phyloP scores from a whole-genome alignment of 2,888 invertebrate species.

The Pollenia labialis region DNA sequence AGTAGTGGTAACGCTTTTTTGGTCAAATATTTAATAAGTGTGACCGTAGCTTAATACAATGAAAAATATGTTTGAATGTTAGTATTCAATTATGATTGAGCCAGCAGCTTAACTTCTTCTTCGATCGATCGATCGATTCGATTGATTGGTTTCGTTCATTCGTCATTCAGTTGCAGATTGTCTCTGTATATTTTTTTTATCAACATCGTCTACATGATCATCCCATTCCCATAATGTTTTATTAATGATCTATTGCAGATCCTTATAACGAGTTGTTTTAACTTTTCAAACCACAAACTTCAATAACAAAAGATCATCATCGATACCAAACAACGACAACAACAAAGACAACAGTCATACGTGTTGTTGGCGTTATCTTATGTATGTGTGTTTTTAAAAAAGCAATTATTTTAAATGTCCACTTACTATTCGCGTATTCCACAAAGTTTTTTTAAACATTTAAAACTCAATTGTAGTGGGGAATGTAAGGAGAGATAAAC shows the following conservation, averaged over 20 bases:
- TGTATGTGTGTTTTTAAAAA: constrained; percentile 57
- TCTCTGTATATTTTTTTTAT: constrained; percentile 17
- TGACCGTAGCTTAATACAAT: too few relatives aligned
- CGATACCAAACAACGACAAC: constrained; percentile 14
- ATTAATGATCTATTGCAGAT: constrained; percentile 74
- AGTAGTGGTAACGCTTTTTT: too few relatives aligned
- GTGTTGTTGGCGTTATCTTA: constrained; percentile 46
- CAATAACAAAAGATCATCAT: constrained; percentile 28
- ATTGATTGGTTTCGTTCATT: constrained; percentile 50
- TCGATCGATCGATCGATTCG: constrained; percentile 27
- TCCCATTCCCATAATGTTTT: constrained; percentile 77
- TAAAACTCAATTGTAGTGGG: too few relatives aligned
- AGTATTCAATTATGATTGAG: constrained; percentile 25
- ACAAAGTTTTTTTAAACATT: constrained; percentile 28
- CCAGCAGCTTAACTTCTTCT: constrained; percentile 20
- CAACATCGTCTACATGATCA: constrained; percentile 67
- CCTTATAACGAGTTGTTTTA: constrained; percentile 66
- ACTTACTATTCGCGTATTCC: background rate
- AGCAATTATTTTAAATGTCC: constrained; percentile 58
- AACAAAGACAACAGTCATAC: constrained; percentile 22
- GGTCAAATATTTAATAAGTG: too few relatives aligned
- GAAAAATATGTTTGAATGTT: background rate
- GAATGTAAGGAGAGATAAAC: too few relatives aligned
- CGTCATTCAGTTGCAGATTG: constrained; percentile 6
- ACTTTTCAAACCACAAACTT: constrained; percentile 51